These are phyloP conservation scores for Drosophila phalerata DNA, from an alignment of 2,888 invertebrate species.

Conservation along the genomic window DNA sequence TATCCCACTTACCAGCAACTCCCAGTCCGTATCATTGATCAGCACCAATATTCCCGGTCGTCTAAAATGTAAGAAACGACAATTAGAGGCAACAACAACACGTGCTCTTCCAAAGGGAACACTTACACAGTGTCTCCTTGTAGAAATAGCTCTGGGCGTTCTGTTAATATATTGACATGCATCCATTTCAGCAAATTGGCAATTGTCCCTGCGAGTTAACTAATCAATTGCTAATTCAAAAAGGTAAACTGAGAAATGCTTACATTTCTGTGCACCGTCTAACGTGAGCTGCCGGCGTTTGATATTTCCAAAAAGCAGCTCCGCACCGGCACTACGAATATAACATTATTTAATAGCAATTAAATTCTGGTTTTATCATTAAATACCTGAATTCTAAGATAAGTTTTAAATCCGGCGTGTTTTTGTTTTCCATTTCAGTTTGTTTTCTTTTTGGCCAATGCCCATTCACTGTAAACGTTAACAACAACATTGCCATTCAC, in stretches of 20 bases:
- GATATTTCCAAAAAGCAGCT: conserved; percentile 93
- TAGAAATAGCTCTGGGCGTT: conserved; percentile 91
- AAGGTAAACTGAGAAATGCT: conserved; percentile 5
- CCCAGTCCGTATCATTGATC: conserved; percentile 98
- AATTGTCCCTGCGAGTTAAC: conserved; percentile 88
- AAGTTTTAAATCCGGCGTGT: conserved; percentile 69
- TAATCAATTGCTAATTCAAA: conserved; percentile 67
- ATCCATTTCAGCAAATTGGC: conserved; percentile 92
- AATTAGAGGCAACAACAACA: neutral
- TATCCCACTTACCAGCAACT: conserved; percentile 88
- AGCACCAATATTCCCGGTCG: conserved; percentile 97
- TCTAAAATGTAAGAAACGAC: conserved; percentile 55
- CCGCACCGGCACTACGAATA: conserved; percentile 93
- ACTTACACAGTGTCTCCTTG: conserved; percentile 85
- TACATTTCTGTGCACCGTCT: conserved; percentile 87
- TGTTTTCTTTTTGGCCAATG: conserved; percentile 29
- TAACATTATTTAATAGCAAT: neutral
- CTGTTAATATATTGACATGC: conserved; percentile 92
- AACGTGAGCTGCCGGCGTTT: conserved; percentile 90
- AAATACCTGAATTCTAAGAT: conserved; percentile 81
- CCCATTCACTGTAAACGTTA: conserved; percentile 25
- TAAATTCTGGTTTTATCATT: accelerated
- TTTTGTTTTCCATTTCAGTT: neutral
- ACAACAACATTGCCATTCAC: neutral
- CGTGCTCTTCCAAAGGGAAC: neutral